Conservation (phyloP, 2,113 vertebrate species). For the Trichomycterus rosablanca region DNA sequence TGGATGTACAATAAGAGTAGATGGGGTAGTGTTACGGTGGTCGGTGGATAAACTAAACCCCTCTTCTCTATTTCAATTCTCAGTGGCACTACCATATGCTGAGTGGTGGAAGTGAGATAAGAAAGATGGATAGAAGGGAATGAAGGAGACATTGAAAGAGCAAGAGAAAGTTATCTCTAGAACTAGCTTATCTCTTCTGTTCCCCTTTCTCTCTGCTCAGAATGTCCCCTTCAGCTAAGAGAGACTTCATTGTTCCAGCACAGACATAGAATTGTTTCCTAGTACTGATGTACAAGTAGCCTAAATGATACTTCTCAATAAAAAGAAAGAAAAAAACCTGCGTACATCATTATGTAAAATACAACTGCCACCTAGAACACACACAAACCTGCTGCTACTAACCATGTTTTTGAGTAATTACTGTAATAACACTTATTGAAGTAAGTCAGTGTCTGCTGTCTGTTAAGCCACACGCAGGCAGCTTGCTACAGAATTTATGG, state of each 20-base stretch:
- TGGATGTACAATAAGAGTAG: constrained; percentile 9
- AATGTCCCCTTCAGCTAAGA: constrained; percentile 34
- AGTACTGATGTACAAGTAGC: no score
- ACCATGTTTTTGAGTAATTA: no score
- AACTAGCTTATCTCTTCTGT: constrained; percentile 34
- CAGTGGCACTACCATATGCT: constrained; percentile 37
- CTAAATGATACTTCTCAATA: no score
- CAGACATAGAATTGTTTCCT: constrained; percentile 1
- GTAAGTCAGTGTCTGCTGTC: no score
- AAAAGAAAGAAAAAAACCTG: no score
- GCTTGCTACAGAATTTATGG: no score
- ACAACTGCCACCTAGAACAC: no score
- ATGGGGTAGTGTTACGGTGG: constrained; percentile 16
- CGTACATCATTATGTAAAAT: no score
- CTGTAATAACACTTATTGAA: no score
- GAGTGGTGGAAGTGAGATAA: constrained; percentile 25
- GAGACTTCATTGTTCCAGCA: constrained; percentile 34
- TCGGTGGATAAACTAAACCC: constrained; percentile 31
- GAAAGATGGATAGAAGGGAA: constrained; percentile 31
- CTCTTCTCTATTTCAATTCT: constrained; percentile 22
- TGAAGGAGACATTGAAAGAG: constrained; percentile 18
- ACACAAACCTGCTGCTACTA: no score
- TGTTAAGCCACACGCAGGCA: no score
- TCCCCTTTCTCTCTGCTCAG: constrained; percentile 43
- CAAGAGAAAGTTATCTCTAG: constrained; percentile 26